These are phyloP conservation scores for Colletes latitarsis DNA, from an alignment of 1,140 invertebrate species.

Conservation along the genomic window DNA sequence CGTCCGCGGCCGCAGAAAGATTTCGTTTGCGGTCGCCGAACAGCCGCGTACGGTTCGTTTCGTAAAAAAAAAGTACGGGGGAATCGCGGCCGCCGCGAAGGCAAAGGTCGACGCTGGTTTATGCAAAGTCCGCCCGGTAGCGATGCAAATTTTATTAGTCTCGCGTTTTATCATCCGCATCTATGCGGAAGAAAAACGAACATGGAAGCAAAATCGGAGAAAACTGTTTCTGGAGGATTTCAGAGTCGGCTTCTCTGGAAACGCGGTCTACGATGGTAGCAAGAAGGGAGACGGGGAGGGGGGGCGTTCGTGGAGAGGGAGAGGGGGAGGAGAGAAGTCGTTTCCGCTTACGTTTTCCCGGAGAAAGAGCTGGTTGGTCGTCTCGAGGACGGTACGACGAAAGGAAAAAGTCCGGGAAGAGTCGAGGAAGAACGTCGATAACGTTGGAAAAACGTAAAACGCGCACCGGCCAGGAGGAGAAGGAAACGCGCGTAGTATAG, in stretches of 20 bases:
- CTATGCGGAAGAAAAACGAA: conserved; percentile 12
- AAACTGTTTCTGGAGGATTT: conserved; percentile 62
- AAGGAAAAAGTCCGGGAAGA: conserved; percentile 66
- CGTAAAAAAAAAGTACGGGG: conserved; percentile 9
- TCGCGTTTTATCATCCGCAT: conserved; percentile 34
- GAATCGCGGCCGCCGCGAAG: conserved; percentile 12
- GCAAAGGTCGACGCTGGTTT: conserved; percentile 16
- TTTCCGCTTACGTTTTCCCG: conserved; percentile 68
- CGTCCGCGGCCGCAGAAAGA: too few relatives aligned
- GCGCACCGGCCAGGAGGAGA: conserved; percentile 40
- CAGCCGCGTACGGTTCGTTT: not conserved
- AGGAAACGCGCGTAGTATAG: conserved; percentile 48
- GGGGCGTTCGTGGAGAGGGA: not conserved
- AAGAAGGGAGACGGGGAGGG: not conserved
- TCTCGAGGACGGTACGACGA: conserved; percentile 61
- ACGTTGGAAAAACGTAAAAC: conserved; percentile 77
- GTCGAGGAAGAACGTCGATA: conserved; percentile 74
- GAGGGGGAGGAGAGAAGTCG: conserved; percentile 33
- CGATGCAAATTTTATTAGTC: conserved; percentile 58
- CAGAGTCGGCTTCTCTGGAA: conserved; percentile 35
- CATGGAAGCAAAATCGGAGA: conserved; percentile 40
- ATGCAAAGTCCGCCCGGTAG: conserved; percentile 33
- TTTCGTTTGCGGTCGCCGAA: not conserved
- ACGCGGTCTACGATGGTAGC: conserved; percentile 29
- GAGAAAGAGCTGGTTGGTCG: conserved; percentile 63